Base-by-base conservation (phyloP, 2,888 invertebrate genomes). In the Gryllus longicercus region DNA sequence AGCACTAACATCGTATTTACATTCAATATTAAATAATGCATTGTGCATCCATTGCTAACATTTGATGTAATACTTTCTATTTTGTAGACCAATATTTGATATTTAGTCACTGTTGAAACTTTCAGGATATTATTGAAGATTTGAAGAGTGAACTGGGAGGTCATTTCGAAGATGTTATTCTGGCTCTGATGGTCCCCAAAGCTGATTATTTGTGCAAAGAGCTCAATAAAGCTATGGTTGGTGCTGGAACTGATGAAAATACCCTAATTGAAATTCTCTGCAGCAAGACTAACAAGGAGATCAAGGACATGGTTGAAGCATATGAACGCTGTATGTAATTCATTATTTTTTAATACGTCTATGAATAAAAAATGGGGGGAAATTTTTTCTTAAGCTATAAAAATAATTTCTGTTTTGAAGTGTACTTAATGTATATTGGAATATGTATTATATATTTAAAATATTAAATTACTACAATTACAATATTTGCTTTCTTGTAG, bases 251-350 rank as follows among this genome's bases (percentile, higher is more conserved):
- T 0, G 92, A 94, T 82, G 94, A 94, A 86, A 87, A 89, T 74
- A 91, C 92, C 0, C 89, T 95, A 2, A 92, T 95, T 14, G 95
- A 95, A 87, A 93, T 95, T 51, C 88, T 94, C 77, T 93, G 93
- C 86, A 91, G 93, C 12, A 89, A 92, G 83, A 90, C 90, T 78
- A 94, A 93, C 87, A 89, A 89, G 78, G 93, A 93, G 86, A 90
- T 93, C 16, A 89, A 90, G 0, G 87, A 88, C 76, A 90, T 93
- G 76, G 91, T 91, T 0, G 88, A 89, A 49, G 88, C 90, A 21
- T 93, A 93, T 83, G 91, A 92, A 86, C 88, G 88, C 84, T 84
- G 92, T 91, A 84, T 89, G 90, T 86, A n/a, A 38, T 38, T 8
- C 38, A 38, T 38, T 90, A 38, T 38, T 38, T 38, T 38, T 38